A percentile compares a stretch with the other conserved stretches of the same genome.
Evolutionary conservation across 2,113 vertebrate species (phyloP).

Genomic region (Nothobranchius kuhntae): DNA sequence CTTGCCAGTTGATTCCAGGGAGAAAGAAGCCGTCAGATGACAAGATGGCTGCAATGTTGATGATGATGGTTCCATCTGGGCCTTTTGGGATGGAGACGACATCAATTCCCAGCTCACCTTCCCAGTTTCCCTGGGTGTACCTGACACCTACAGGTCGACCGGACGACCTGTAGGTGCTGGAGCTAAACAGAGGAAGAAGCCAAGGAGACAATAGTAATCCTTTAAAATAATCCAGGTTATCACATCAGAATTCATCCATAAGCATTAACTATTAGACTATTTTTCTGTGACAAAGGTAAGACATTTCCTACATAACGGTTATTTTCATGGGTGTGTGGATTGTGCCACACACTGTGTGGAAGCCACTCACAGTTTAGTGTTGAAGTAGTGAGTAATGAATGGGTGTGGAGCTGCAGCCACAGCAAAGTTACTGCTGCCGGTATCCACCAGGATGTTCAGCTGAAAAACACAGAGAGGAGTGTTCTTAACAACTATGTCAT

Average conservation of each 20-base stretch:
- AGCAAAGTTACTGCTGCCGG: constrained; percentile 98
- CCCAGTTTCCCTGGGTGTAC: constrained; percentile 97
- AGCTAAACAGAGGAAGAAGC: constrained; percentile 74
- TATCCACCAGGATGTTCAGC: constrained; percentile 97
- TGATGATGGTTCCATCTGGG: constrained; percentile 79
- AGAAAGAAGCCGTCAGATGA: constrained; percentile 93
- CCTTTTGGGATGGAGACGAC: constrained; percentile 85
- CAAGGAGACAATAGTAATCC: neutral
- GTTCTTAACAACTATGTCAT: constrained; percentile 3
- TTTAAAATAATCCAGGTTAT: no score
- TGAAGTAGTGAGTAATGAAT: constrained; percentile 86
- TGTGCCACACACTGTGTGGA: neutral
- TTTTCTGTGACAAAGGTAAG: neutral
- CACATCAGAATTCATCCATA: neutral
- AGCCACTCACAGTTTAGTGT: constrained; percentile 74
- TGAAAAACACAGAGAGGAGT: constrained; percentile 60
- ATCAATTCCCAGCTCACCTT: constrained; percentile 88
- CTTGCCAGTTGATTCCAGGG: constrained; percentile 91
- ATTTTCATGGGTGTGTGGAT: neutral
- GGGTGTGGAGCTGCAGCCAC: constrained; percentile 87
- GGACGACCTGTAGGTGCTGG: constrained; percentile 81
- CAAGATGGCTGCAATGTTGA: constrained; percentile 91
- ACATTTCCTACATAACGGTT: neutral
- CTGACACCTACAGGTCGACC: constrained; percentile 83
- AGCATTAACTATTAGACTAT: neutral